Base-by-base conservation (phyloP, 2,888 invertebrate species). In the Kuschelorhynchus macadamiae region DNA sequence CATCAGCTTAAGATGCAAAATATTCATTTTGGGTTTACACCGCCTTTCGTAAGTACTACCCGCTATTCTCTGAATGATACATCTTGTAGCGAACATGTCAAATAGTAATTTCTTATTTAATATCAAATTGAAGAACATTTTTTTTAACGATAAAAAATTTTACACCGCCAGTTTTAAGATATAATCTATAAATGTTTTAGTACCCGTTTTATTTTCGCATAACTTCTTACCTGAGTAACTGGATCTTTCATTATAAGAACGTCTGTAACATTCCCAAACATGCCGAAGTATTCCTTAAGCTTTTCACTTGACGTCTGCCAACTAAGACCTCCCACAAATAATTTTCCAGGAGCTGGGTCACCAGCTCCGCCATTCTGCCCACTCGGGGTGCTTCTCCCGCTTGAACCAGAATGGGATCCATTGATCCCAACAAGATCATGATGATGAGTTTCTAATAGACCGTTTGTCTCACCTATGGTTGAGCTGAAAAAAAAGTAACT, bases 181-280 rank as follows among this genome's bases (percentile, higher is more conserved):
- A n/a, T n/a, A n/a, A n/a, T n/a, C n/a, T n/a, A n/a, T n/a, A n/a
- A n/a, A n/a, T n/a, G n/a, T n/a, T n/a, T n/a, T n/a, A n/a, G n/a
- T n/a, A n/a, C n/a, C n/a, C n/a, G n/a, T n/a, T n/a, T n/a, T n/a
- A n/a, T n/a, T n/a, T n/a, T n/a, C n/a, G n/a, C n/a, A n/a, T n/a
- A 3, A 25, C 25, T 7, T 36, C 85, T 85, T 86, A 95, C 95
- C 93, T 95, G 95, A 73, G 95, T 95, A 36, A 95, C 92, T 0
- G 95, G 95, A 84, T 96, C 95, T 86, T 95, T 95, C 95, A 96
- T 95, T 79, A 96, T 95, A 71, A 95, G 89, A 62, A 96, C 95
- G 82, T 96, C 95, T 30, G 94, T 93, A 74, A 96, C 95, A 3
- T 92, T 91, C 65, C 96, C 96, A 78, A 95, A 96, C 92, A 95